Evolutionary conservation across 2,888 invertebrate genomes (phyloP), one percentile per base, ranked within the genome.

Genomic region (Acanthosoma haemorrhoidale): DNA sequence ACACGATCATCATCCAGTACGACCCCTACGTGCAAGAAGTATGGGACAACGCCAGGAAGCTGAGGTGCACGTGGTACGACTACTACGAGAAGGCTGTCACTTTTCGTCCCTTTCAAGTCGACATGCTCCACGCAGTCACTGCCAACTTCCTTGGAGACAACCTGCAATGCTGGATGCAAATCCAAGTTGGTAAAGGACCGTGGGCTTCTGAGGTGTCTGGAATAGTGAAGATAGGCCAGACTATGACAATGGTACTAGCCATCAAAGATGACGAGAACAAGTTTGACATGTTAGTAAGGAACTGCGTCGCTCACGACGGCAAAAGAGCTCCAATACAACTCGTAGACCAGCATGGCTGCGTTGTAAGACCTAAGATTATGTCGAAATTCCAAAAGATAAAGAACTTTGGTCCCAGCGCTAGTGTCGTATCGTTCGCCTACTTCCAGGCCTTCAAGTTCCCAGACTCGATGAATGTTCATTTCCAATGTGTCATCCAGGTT

Each of bases 111-210:
- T 95, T 95, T 86, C 94, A 94, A 0, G 95, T 96, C 1, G 95
- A 95, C 79, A 95, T 94, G 94, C 78, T 95, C 68, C 94, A 95
- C 79, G 94, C 95, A 4, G 94, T 95, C n/a, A 83, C 94, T 67
- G 94, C 95, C 3, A 94, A 95, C 77, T 96, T 96, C 76, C 94
- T 94, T 70, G 95, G 95, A 0, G 95, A 96, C 77, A 96, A 96
- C 78, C 94, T 95, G 2, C 94, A 94, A 16, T 95, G 95, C 81
- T 96, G 95, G 95, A 95, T 96, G 95, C 94, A 95, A 79, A 95
- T 96, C 75, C 95, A 96, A 83, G 93, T 94, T 3, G 94, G 94
- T 41, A 94, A 93, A 79, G 94, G 94, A 21, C 95, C 95, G 0
- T 96, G 95, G 94, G 94, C 95, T 9, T 93, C 94, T 0, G 95